Percentiles rank a stretch among this genome's conserved stretches.
Conservation (phyloP, 2,797 vertebrate genomes). For the Molossus molossus region DNA sequence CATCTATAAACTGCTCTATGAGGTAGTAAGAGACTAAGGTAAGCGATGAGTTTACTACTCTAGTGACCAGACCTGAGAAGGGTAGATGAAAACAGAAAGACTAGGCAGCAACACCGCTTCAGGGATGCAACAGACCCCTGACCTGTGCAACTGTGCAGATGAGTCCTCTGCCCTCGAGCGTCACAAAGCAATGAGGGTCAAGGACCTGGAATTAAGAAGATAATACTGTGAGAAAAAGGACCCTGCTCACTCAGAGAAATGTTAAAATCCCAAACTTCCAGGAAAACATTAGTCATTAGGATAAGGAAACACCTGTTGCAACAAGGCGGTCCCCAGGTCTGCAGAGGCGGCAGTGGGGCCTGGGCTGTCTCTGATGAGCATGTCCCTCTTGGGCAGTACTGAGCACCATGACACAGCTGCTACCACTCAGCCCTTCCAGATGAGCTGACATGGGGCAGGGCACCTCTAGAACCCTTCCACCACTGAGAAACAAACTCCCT, state of each 20-base stretch:
- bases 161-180: background rate
- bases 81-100: no score
- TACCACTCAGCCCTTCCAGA: accelerated
- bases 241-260: background rate
- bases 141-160: no score
- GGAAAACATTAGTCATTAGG: background rate
- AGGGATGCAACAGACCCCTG: background rate
- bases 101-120: no score
- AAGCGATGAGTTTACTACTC: background rate
- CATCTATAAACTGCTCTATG: background rate
- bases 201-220: background rate
- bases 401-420: background rate
- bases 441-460: accelerated
- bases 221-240: background rate
- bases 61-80: background rate
- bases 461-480: background rate
- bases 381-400: no score
- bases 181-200: background rate
- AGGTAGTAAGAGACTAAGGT: background rate
- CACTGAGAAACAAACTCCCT: no score
- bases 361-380: background rate
- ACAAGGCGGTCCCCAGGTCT: accelerated
- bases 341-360: accelerated
- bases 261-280: background rate
- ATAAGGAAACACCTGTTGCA: accelerated